Base-by-base conservation (phyloP, 2,113 vertebrate genomes). In the Hippocampus guttulatus region DNA sequence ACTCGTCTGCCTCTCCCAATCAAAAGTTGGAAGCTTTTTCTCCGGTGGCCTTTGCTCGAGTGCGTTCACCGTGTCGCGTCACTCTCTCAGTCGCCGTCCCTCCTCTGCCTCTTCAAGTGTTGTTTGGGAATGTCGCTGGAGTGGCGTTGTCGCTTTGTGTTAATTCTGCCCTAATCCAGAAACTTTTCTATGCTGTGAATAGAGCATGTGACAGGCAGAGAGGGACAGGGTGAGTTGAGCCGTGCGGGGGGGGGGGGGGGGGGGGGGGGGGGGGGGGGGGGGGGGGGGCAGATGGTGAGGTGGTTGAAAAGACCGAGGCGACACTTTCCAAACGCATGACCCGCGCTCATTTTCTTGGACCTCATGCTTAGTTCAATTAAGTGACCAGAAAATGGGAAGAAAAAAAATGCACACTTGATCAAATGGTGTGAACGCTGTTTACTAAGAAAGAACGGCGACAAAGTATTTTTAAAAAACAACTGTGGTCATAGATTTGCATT, bases 181-280 rank as follows among this genome's bases (percentile, higher is more conserved):
- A 92, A 92, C 90, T 91, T 92, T 92, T 92, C 92, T 91, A 92
- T 88, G 87, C 90, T 92, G 89, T 91, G 89, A 92, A 92, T 90
- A 66, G 90, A 84, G 88, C 91, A 93, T 90, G 92, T 92, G 92
- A 92, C 91, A 90, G 70, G 77, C 66, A 70, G 80, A 83, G 80
- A 75, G 84, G 77, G 61, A 78, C 70, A 54, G 77, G 71, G 72
- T 58, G 65, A 68, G 65, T 30, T 68, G 64, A 69, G 63, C 60
- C 64, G 66, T 33, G 27, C 30, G 30, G 47, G 49, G 18, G 51
- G 49, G 66, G 49, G 66, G 49, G 47, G 49, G 47, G 54, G 49
- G 30, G 47, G 49, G 18, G 51, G 49, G 66, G 49, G 66, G 49
- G 47, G 49, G 47, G 49, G 30, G 47, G 49, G 18, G 51, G 49